Evolutionary conservation across 2,797 vertebrate species (phyloP).

Genomic region (Peromyscus eremicus): DNA sequence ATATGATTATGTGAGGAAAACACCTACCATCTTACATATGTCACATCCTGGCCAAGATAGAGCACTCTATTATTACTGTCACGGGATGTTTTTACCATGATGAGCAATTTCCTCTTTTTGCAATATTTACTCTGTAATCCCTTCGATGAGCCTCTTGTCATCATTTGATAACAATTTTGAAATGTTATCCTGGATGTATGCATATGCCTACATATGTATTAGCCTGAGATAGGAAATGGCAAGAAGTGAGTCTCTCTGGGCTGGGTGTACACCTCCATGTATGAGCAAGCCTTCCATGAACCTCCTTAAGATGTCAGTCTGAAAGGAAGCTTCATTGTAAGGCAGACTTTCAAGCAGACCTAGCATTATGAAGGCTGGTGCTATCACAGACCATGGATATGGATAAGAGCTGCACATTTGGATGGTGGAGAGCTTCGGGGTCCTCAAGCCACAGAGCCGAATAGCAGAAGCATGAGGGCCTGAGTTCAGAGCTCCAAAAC

Average conservation of each 20-base stretch:
- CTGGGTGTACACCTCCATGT: background rate
- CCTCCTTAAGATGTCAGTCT: background rate
- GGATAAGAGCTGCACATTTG: background rate
- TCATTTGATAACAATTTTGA: background rate
- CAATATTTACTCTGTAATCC: background rate
- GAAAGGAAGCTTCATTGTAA: background rate
- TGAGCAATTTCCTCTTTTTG: background rate
- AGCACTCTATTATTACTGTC: too few species aligned
- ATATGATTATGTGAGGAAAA: background rate
- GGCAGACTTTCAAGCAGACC: background rate
- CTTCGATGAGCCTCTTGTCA: background rate
- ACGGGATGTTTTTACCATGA: background rate
- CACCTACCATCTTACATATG: background rate
- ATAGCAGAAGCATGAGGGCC: too few species aligned
- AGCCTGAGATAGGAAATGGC: accelerated
- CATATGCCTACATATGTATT: too few species aligned
- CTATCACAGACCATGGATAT: background rate
- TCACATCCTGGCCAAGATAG: background rate
- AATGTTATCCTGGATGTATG: background rate
- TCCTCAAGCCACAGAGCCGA: background rate
- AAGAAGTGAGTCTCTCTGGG: background rate
- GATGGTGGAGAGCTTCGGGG: too few species aligned
- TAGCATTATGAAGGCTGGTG: background rate
- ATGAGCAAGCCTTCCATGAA: background rate
- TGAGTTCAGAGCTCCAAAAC: background rate